Conservation (phyloP, 2,888 invertebrate genomes). For the Neoaliturus tenellus region DNA sequence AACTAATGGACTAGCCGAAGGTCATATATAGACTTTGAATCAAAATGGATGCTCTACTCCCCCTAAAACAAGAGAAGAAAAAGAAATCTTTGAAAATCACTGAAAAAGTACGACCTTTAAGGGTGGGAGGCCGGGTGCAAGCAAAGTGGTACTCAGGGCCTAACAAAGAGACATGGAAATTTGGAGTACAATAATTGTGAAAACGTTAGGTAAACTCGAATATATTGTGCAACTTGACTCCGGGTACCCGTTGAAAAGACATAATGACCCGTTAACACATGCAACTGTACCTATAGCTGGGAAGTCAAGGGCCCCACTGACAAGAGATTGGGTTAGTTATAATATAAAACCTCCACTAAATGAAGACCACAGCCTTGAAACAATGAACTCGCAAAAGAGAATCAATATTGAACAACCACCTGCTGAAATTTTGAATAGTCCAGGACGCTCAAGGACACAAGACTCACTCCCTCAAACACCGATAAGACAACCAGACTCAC, state of each 20-base stretch:
- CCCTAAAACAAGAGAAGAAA: neutral
- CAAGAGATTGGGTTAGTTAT: too few species aligned
- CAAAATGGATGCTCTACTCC: conserved; percentile 40
- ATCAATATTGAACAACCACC: too few species aligned
- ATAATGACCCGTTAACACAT: too few species aligned
- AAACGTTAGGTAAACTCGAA: conserved; percentile 47
- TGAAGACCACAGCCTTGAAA: too few species aligned
- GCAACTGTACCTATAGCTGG: too few species aligned
- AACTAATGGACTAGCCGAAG: conserved; percentile 62
- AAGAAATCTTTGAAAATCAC: neutral
- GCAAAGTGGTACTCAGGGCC: conserved; percentile 3
- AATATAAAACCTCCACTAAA: too few species aligned
- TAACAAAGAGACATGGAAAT: neutral
- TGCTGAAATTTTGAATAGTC: too few species aligned
- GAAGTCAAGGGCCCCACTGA: too few species aligned
- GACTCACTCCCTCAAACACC: too few species aligned
- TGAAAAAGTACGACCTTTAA: conserved; percentile 6
- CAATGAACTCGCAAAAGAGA: too few species aligned
- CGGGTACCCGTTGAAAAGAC: conserved; percentile 32
- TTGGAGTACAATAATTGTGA: conserved; percentile 8
- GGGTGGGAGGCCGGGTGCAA: conserved; percentile 32
- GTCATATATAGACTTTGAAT: conserved; percentile 58
- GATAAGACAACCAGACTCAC: too few species aligned
- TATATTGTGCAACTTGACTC: conserved; percentile 40
- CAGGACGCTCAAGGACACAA: too few species aligned